Base-by-base conservation (phyloP, 2,888 invertebrate species). In the Caenorhabditis imperialis region DNA sequence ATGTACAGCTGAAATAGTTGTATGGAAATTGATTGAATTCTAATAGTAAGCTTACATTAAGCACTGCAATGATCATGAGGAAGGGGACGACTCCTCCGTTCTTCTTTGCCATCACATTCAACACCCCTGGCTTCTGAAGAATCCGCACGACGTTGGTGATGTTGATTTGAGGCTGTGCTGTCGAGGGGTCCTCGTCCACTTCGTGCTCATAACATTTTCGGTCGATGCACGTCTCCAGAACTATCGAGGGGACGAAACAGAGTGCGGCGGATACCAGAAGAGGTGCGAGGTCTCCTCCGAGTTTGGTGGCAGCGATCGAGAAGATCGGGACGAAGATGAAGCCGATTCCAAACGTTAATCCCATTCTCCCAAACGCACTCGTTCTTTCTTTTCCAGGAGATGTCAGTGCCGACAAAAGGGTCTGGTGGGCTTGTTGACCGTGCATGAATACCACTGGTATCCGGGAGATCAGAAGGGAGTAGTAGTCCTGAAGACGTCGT, bases 371-470 rank as follows among this genome's bases (percentile, higher is more conserved):
- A 47, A 85, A 85, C 3, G 84, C 83, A 22, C 71, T 81, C 4
- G 85, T 85, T 42, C 85, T 71, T 35, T 85, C 81, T 44, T 81
- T 72, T 57, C 85, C 85, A 0, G 84, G 83, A 37, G 58, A 57
- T 1, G 85, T 85, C 22, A 83, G 44, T 1, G 71, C 72, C 2
- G 85, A 83, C n/a, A 85, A 38, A n/a, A 83, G 71, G 6, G 85
- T 81, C 63, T 85, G 85, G 55, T 81, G 80, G 16, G 77, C 79
- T 63, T 85, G 85, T 45, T 83, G 81, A 14, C 84, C 85, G 42
- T 82, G 83, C 83, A 85, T 85, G 33, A 85, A 81, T 1, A 85
- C 27, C 8, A 73, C 76, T 0, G 81, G 81, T 14, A 84, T 33
- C 6, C 83, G 65, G 54, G 81, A 81, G 6, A 82, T 27, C 5